Conservation (phyloP, 1,140 invertebrate species). For the Meloidogyne floridensis region DNA sequence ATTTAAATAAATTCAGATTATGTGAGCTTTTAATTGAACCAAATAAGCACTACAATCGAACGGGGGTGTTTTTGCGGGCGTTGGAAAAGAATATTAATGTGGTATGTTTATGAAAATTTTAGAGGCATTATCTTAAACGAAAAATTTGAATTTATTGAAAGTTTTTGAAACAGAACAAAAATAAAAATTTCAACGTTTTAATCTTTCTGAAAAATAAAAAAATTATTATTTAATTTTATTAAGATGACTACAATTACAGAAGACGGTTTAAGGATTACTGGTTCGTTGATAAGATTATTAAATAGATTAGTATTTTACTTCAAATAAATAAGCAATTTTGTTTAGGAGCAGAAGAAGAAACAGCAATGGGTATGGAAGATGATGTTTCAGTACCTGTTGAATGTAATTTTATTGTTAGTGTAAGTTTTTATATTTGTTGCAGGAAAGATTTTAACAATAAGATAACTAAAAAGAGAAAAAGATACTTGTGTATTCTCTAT, state of each 20-base stretch:
- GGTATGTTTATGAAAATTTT: slow-evolving; percentile 33
- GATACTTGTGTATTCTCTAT: no score
- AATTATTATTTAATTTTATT: background rate
- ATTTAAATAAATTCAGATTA: slow-evolving; percentile 25
- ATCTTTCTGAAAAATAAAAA: no score
- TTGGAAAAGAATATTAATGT: slow-evolving; percentile 60
- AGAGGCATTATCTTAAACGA: slow-evolving; percentile 24
- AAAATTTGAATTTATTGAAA: background rate
- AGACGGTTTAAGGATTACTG: slow-evolving; percentile 22
- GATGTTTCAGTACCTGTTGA: slow-evolving; percentile 16
- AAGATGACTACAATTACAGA: slow-evolving; percentile 30
- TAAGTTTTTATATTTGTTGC: background rate
- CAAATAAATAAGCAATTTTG: background rate
- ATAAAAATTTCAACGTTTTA: no score
- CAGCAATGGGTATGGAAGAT: slow-evolving; percentile 3
- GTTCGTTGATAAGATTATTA: background rate
- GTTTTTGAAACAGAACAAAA: background rate
- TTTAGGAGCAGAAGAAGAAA: slow-evolving; percentile 19
- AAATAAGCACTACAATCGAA: slow-evolving; percentile 49
- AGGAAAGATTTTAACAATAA: background rate
- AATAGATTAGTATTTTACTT: no score
- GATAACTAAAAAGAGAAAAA: background rate
- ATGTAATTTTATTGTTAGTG: slow-evolving; percentile 30
- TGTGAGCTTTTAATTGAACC: slow-evolving; percentile 52
- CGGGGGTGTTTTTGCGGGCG: slow-evolving; percentile 56